These are phyloP conservation scores for Glandiceps talaboti DNA, from an alignment of 53 echinoderm and acorn worm species.

Conservation along the genomic window DNA sequence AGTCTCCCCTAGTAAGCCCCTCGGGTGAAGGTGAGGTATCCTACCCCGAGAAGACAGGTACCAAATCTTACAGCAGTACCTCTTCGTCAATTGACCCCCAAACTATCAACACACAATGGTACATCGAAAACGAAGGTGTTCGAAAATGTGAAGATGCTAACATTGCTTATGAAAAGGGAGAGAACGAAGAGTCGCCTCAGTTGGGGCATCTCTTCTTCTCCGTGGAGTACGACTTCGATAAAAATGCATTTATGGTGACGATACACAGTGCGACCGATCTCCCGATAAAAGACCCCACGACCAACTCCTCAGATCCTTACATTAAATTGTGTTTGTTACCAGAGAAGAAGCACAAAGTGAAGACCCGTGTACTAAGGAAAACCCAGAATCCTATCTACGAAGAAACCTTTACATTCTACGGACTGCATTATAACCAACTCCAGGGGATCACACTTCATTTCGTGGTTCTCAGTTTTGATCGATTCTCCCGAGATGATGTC, in stretches of 20 bases:
- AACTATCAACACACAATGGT: constrained; percentile 81
- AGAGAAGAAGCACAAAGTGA: constrained; percentile 99
- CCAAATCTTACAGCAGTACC: background rate
- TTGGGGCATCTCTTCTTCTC: constrained; percentile 82
- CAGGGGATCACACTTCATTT: constrained; percentile 98
- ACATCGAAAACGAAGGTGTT: constrained; percentile 71
- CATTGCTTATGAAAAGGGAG: constrained; percentile 43
- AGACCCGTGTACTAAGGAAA: constrained; percentile 89
- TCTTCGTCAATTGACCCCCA: constrained; percentile 41
- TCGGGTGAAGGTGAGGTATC: background rate
- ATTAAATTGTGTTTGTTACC: constrained; percentile 96
- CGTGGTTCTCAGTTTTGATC: constrained; percentile 97
- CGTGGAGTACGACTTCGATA: constrained; percentile 80
- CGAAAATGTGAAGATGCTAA: constrained; percentile 60
- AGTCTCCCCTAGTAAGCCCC: background rate
- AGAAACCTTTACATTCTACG: constrained; percentile 99
- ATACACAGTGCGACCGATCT: constrained; percentile 79
- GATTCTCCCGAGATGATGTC: constrained; percentile 96
- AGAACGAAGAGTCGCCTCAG: constrained; percentile 23
- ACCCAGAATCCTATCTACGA: constrained; percentile 95
- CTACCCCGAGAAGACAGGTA: background rate
- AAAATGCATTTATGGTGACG: constrained; percentile 88
- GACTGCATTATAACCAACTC: constrained; percentile 96
- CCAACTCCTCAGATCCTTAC: constrained; percentile 89
- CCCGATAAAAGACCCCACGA: constrained; percentile 69